Base-by-base conservation (phyloP, 35 echinoderm and acorn worm species). In the Anneissia japonica region DNA sequence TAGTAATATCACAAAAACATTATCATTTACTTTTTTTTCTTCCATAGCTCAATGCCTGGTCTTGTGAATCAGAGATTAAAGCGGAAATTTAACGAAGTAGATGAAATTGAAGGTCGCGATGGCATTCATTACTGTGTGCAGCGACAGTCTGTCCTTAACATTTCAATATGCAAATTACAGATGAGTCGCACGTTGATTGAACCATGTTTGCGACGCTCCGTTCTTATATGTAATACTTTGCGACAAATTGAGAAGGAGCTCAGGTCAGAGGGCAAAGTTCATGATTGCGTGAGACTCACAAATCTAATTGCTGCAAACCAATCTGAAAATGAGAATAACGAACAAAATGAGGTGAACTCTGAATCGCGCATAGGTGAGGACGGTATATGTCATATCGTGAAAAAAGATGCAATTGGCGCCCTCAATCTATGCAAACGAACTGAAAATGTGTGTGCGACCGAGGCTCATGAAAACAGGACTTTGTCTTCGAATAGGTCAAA, bases 181-280 rank as follows among this genome's bases (percentile, higher is more conserved):
- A 84, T 83, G 74, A 80, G 87, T 19, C 87, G 87, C 32, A 73
- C 84, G n/a, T 77, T 90, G 36, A 90, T 86, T 21, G 92, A 93
- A 74, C 92, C 92, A 12, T 84, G 77, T 31, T 55, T 93, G 55
- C 82, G 87, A 19, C 92, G 92, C 1, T 93, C 92, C 0, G 92
- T 93, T 82, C 83, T 93, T 46, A 93, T 93, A 34, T 89, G 92
- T 83, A 93, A 93, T 79, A 93, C 92, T 0, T 84, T 93, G 39
- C 21, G 82, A 34, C 87, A 93, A 31, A 93, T 93, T 28, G 82
- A 93, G 14, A 83, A 88, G 11, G 92, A 93, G 40, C 72, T 93
- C 28, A 82, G 87, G 29, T 85, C 90, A 33, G 90, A 92, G 81
- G 90, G 90, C 12, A 56, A 86, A 80, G 64, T 87, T 40, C 76